phyloP scores from a whole-genome alignment of 92 coral and sea anemone species.

The Umimayanthus chanpuru region DNA sequence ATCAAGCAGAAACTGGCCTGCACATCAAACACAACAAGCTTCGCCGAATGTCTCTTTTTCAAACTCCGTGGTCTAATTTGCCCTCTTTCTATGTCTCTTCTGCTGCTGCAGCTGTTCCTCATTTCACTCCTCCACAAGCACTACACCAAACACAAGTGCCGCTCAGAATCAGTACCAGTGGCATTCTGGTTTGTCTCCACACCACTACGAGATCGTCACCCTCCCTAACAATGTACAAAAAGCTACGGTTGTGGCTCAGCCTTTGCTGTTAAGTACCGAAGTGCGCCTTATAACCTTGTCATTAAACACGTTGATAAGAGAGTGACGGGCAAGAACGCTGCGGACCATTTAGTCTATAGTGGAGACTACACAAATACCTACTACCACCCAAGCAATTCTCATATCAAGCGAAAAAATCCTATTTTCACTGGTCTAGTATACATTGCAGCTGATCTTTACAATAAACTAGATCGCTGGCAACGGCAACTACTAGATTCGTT shows the following conservation, averaged over 20 bases:
- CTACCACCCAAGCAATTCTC: slow-evolving; percentile 35
- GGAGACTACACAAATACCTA: slow-evolving; percentile 48
- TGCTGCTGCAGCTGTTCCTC: slow-evolving; percentile 15
- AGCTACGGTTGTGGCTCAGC: slow-evolving; percentile 45
- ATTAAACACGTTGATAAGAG: slow-evolving; percentile 45
- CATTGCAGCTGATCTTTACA: slow-evolving; percentile 21
- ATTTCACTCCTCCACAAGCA: slow-evolving; percentile 19
- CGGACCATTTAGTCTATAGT: slow-evolving; percentile 41
- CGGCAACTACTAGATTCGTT: slow-evolving; percentile 36
- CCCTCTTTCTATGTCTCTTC: background rate
- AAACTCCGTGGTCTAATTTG: slow-evolving; percentile 1
- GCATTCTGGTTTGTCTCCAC: slow-evolving; percentile 50
- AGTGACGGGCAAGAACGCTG: slow-evolving; percentile 31
- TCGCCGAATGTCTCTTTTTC: slow-evolving; percentile 30
- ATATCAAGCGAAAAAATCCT: slow-evolving; percentile 41
- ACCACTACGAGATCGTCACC: slow-evolving; percentile 29
- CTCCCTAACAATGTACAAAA: slow-evolving; percentile 45
- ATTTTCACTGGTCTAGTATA: slow-evolving; percentile 33
- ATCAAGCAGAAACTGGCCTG: slow-evolving; percentile 20
- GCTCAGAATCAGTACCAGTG: slow-evolving; percentile 19
- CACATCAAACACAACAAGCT: slow-evolving; percentile 13
- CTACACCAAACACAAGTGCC: slow-evolving; percentile 1
- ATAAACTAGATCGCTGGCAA: slow-evolving; percentile 21
- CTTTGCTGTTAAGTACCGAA: slow-evolving; percentile 32
- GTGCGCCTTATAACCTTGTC: slow-evolving; percentile 23